phyloP scores from a whole-genome alignment of 2,113 vertebrate species.

The Heteronetta atricapilla region DNA sequence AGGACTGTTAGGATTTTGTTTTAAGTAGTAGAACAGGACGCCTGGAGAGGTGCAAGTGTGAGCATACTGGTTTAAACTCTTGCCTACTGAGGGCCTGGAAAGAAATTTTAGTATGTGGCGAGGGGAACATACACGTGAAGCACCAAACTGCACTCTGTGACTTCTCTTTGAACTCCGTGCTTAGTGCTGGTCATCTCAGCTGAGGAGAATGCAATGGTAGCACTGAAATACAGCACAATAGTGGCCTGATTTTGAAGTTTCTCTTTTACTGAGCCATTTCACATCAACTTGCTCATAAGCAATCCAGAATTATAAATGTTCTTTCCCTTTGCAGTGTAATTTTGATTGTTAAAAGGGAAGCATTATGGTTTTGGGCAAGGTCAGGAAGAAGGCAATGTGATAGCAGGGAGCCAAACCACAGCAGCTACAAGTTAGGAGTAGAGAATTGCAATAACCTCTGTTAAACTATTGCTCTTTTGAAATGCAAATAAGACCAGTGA shows the following conservation, averaged over 20 bases:
- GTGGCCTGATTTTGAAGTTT: background rate
- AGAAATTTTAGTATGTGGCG: background rate
- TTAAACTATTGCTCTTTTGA: background rate
- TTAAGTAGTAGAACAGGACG: background rate
- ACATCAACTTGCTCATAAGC: background rate
- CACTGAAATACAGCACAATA: background rate
- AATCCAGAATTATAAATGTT: background rate
- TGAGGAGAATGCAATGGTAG: background rate
- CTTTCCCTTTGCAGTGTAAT: background rate
- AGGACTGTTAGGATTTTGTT: too few species aligned
- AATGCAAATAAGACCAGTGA: background rate
- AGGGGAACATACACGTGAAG: background rate
- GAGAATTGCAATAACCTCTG: background rate
- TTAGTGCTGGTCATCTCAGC: accelerated
- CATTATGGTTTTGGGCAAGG: background rate
- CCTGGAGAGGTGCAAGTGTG: background rate
- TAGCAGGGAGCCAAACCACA: background rate
- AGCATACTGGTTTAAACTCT: background rate
- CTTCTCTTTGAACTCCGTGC: accelerated
- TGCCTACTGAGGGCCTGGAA: background rate
- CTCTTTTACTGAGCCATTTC: background rate
- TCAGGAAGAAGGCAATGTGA: background rate
- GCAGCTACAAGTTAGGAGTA: background rate
- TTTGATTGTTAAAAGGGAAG: background rate
- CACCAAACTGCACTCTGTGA: accelerated